Evolutionary conservation across 2,113 vertebrate genomes (phyloP), one percentile per base, ranked within the genome.

Genomic region (Aptenodytes patagonicus): DNA sequence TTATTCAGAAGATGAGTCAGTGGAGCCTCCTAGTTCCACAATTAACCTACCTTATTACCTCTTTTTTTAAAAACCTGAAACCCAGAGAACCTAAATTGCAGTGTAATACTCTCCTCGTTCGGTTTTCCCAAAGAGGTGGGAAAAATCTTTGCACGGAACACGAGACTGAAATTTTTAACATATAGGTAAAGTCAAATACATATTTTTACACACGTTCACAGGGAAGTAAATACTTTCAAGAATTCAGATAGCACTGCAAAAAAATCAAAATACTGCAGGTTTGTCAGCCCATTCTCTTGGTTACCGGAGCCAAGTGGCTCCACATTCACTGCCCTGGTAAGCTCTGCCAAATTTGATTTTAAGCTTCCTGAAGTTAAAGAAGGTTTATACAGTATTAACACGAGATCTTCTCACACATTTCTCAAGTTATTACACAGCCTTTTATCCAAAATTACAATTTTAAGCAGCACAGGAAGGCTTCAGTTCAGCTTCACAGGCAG

Each of bases 301-400:
- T 69, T 97, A 51, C 83, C 5, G 2, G 91, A 97, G 94, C 90
- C 95, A 91, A 93, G 93, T 95, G 95, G 91, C 89, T 97, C 92
- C 96, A 85, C 80, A 78, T 82, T 95, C 95, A 77, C 95, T 89
- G 96, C 88, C 93, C 91, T 94, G 94, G 86, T 96, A 97, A 97
- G 96, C 95, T 96, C 91, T 97, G 97, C 95, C 97, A 97, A 98
- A 97, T 97, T 94, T 97, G 93, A 98, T 96, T 96, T 97, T 97
- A 98, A 89, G 87, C 97, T 65, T 38, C 94, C 96, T 97, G 93
- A 95, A 96, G 96, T 97, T 97, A 97, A 97, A 97, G 96, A 68
- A 96, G 97, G n/a, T 83, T 97, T 97, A 96, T 85, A 82, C 88
- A 95, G 95, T 91, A 98, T 97, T 95, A 97, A 98, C 89, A 96